Base-by-base conservation (phyloP, 1,140 invertebrate genomes). In the Telenomus remus region DNA sequence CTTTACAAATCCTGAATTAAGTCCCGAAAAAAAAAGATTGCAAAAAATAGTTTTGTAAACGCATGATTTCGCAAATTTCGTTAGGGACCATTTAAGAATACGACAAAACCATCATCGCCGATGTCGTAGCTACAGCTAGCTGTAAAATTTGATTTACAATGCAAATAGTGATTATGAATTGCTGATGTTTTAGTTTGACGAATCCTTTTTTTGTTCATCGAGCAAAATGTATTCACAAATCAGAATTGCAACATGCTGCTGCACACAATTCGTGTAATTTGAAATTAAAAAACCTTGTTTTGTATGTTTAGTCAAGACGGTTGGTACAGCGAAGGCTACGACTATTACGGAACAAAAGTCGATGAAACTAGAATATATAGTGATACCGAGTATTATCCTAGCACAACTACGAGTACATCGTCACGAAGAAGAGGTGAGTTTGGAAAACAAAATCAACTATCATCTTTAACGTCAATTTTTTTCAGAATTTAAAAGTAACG, bases 291-390 rank as follows among this genome's bases (percentile, higher is more conserved):
- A 60, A 27, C 7, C 13, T 61, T 65, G 33, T 60, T 78, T 78
- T 77, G 43, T 81, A 56, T 75, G 87, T 86, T 78, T 81, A 89
- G 87, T 78, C 87, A 88, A 84, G 86, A 86, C 49, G 84, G 86
- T 60, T 89, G 87, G 88, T 88, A 87, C 79, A 87, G 86, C 66
- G 88, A 89, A 75, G 82, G 83, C 44, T 86, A 87, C 66, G 88
- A 90, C 61, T 87, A 88, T 74, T 78, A 82, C 37, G 77, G 83
- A 74, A 80, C 87, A 80, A 83, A 79, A 76, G 79, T 84, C 64
- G 84, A 85, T 60, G 84, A 87, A 54, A 80, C 82, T 35, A 87
- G 84, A 66, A 89, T 88, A 79, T 89, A 87, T 14, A 87, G 88
- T 68, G 89, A 90, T 53, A 85, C 86, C 0, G 87, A 88, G 59